Evolutionary conservation across 2,797 vertebrate genomes (phyloP), one percentile per base, ranked within the genome.

Genomic region (Schizopygopsis malacanthus): DNA sequence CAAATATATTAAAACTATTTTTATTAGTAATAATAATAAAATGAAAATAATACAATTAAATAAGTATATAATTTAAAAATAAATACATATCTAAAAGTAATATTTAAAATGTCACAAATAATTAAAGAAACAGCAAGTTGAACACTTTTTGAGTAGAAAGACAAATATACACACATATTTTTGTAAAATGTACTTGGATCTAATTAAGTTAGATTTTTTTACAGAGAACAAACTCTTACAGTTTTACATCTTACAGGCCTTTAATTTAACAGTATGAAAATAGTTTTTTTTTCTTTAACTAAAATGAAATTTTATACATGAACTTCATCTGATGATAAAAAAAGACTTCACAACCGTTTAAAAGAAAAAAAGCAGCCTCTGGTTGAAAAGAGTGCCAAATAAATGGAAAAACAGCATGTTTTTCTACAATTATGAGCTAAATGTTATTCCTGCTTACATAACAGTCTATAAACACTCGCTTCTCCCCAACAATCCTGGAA

Each of bases 371-470:
- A 45, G 12, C 13, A 3, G 3, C 28, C 28, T 39, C 28, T 37
- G 72, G 54, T 54, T 7, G 72, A 65, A 59, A 61, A 79, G 39
- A 3, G 13, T 18, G 25, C 28, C 41, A 54, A 81, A 81, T 18
- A 54, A 16, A 54, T 54, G 28, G 54, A 56, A 70, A 54, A 37
- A 25, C 33, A 25, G 4, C 18, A 4, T 65, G 43, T 9, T 80
- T 63, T 33, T 63, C 8, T 12, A 4, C 25, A 37, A 16, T 37
- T 67, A 37, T 50, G 2, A 65, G 11, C 16, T 50, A 7, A 16
- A 50, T 50, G 56, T 63, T 75, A 63, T 25, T 75, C 56, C 28
- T 50, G 43, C 41, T 75, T 63, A 37, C 25, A 63, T 75, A 63
- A 75, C 8, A 63, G 41, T 9, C 41, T 43, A 43, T 43, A 43